phyloP scores from a whole-genome alignment of 1,140 invertebrate genomes.

The Arion vulgaris region DNA sequence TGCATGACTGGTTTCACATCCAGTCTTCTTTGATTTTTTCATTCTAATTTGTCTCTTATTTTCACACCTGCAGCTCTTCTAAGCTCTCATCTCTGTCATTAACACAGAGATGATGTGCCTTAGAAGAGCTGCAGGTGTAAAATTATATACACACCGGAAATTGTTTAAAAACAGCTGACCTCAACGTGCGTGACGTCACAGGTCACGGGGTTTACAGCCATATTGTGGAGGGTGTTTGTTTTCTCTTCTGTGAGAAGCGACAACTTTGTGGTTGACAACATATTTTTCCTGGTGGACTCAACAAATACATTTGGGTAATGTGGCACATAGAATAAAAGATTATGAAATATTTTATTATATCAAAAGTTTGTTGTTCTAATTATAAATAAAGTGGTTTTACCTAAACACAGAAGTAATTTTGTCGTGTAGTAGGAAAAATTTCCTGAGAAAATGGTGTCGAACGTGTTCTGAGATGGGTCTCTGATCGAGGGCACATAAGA shows the following conservation, averaged over 20 bases:
- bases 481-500: too few relatives aligned
- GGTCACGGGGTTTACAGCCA: slow-evolving; percentile 61
- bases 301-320: not conserved
- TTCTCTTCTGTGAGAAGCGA: slow-evolving; percentile 12
- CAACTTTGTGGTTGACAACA: not conserved
- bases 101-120: too few relatives aligned
- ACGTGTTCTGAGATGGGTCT: too few relatives aligned
- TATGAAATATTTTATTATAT: not conserved
- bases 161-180: slow-evolving; percentile 19
- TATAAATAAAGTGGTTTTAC: not conserved
- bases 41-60: too few relatives aligned
- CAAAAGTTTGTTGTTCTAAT: not conserved
- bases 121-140: too few relatives aligned
- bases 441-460: too few relatives aligned
- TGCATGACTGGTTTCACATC: too few relatives aligned
- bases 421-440: too few relatives aligned
- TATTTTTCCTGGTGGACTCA: not conserved
- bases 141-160: not conserved
- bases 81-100: too few relatives aligned
- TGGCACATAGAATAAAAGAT: not conserved
- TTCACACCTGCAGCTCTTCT: too few relatives aligned
- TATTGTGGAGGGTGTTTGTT: slow-evolving; percentile 52
- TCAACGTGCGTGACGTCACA: slow-evolving; percentile 50
- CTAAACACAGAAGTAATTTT: too few relatives aligned
- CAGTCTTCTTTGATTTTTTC: too few relatives aligned